Evolutionary conservation across 2,888 invertebrate species (phyloP).

Genomic region (Cistogaster globosa): DNA sequence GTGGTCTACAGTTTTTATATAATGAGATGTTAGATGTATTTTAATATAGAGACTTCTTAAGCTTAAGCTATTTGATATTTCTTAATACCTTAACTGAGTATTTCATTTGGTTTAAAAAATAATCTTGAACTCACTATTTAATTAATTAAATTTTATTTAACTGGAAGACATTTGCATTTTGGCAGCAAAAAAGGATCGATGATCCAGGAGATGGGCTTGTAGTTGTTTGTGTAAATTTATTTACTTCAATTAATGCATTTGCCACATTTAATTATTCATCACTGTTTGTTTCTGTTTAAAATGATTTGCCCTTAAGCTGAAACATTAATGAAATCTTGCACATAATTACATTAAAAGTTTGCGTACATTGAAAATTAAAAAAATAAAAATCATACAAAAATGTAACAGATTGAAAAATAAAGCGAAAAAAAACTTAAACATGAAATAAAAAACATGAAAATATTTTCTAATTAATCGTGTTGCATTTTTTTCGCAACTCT

Average conservation of each 20-base stretch:
- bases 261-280: neutral
- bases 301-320: neutral
- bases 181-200: no score
- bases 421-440: neutral
- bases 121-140: no score
- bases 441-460: slow-evolving; percentile 15
- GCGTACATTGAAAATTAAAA: slow-evolving; percentile 50
- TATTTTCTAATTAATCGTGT: slow-evolving; percentile 53
- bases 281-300: neutral
- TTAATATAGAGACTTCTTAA: no score
- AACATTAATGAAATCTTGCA: slow-evolving; percentile 49
- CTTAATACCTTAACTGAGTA: no score
- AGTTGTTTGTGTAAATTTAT: no score
- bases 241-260: neutral
- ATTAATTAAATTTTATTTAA: no score
- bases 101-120: no score
- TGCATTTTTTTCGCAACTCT: slow-evolving; percentile 23
- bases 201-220: no score
- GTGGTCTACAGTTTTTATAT: no score
- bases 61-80: no score
- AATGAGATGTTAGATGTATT: no score
- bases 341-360: slow-evolving; percentile 47
- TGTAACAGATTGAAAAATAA: neutral
- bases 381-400: neutral
- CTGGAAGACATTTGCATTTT: no score